Base-by-base conservation (phyloP, 2,888 invertebrate genomes). In the Deilephila porcellus region DNA sequence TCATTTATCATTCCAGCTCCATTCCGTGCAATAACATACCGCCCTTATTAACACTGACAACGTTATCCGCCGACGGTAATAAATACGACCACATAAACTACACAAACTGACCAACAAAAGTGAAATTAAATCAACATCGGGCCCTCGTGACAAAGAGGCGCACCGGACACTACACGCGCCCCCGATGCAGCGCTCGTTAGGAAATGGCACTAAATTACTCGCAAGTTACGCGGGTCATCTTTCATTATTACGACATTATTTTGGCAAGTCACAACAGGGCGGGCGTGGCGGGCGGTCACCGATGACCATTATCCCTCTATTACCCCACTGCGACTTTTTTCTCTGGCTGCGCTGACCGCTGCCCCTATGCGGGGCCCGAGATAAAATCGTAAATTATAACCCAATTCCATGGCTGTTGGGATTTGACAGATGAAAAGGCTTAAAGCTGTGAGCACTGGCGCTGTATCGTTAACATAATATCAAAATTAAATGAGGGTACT, bases 351-450 rank as follows among this genome's bases (percentile, higher is more conserved):
- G 84, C 89, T 91, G 91, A 91, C 91, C 92, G 86, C 89, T 91
- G 90, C 94, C 94, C 94, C 93, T 91, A 93, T 94, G 91, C 88
- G 85, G 90, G 90, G 91, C 90, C 88, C 83, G 89, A 93, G 94
- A 94, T 94, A 93, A 93, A 92, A 94, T 94, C 93, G 91, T 94
- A 94, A 94, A 94, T 94, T 94, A 94, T 93, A 93, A 93, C 93
- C 94, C 94, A 93, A 93, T 94, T 93, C 92, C 90, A 90, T 88
- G 89, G 92, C 87, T 92, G 93, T 93, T 93, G 92, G 90, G 86
- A 88, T 88, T 91, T 93, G 94, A 94, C 94, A 94, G 93, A 94
- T 94, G 93, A 94, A 94, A 94, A 94, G 94, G 93, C 90, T 91
- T 91, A 89, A 87, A 87, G 89, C 86, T 88, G 90, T 79, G 87